These are phyloP conservation scores for Sceliomorpha sp. DNA, from an alignment of 2,888 invertebrate species.

Conservation along the genomic window DNA sequence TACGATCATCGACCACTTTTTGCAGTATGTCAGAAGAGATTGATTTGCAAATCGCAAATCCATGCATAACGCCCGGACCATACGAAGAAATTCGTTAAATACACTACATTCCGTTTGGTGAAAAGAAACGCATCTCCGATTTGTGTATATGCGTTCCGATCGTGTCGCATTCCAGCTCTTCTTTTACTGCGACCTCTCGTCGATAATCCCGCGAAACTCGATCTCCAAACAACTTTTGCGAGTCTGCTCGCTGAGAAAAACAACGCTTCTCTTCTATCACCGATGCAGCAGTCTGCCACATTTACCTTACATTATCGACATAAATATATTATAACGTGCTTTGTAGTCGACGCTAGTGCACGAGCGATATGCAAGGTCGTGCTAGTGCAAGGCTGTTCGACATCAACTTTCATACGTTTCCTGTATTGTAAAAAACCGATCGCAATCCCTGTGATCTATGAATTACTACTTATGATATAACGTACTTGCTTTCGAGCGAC, in stretches of 20 bases:
- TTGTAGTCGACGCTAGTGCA: no score
- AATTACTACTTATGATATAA: no score
- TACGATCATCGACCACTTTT: no score
- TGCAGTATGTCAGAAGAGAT: no score
- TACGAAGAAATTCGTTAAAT: conserved; percentile 29
- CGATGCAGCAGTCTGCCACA: conserved; percentile 22
- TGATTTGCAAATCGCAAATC: conserved; percentile 7
- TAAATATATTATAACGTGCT: conserved; percentile 26
- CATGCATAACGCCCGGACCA: conserved; percentile 10
- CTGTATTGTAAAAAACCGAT: no score
- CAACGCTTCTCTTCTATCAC: conserved; percentile 34
- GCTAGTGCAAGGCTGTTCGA: no score
- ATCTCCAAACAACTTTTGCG: conserved; percentile 45
- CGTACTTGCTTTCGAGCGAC: no score
- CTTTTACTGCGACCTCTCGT: conserved; percentile 42
- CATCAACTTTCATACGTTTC: no score
- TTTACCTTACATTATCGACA: conserved; percentile 33
- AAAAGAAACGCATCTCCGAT: conserved; percentile 35
- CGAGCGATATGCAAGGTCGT: no score
- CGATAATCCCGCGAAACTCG: conserved; percentile 51
- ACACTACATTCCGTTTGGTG: conserved; percentile 33
- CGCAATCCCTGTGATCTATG: no score
- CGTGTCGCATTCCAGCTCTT: conserved; percentile 32
- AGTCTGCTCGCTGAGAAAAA: conserved; percentile 24
- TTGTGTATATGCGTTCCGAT: conserved; percentile 33